Base-by-base conservation (phyloP, 2,888 invertebrate species). In the Cephus rjabovi region DNA sequence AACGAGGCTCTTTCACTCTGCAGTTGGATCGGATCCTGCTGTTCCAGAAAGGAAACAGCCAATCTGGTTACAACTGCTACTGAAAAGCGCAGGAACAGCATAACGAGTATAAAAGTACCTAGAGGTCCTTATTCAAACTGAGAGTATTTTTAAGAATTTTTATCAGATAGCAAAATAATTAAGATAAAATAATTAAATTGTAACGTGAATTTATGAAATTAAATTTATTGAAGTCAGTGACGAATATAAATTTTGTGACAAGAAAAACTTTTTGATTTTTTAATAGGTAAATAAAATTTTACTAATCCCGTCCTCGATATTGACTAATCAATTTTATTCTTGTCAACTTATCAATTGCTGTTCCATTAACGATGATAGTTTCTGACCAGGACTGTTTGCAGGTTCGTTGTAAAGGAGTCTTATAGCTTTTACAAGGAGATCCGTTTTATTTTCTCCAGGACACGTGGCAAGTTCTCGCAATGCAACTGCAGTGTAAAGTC, bases 401-500 rank as follows among this genome's bases (percentile, higher is more conserved):
- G 92, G 91, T 81, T 93, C 93, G 35, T 86, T 82, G 68, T 87
- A 82, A 75, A 92, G 82, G 35, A 92, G 84, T 40, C 86, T 84
- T 33, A 88, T 84, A 0, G 92, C 92, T 79, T 86, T 87, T 33
- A 83, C 82, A 15, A 92, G 83, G 56, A 91, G 88, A 33, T 31
- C 71, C 31, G 76, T 76, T 35, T 74, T 85, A 70, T 90, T 86
- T 78, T 90, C 87, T 11, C 86, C 86, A 0, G 87, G 85, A 79
- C 91, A 90, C 23, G 77, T 75, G 0, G 91, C 88, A 71, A 96
- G 92, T 90, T 97, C 97, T 81, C 95, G 95, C 33, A 96, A 93
- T 75, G 97, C 93, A 1, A 97, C 96, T n/a, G 95, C 95, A 1
- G 94, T 94, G 87, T 97, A 97, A 34, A 97, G 93, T 81, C 95